Base-by-base conservation (phyloP, 2,113 vertebrate genomes). In the Macquaria ambigua region DNA sequence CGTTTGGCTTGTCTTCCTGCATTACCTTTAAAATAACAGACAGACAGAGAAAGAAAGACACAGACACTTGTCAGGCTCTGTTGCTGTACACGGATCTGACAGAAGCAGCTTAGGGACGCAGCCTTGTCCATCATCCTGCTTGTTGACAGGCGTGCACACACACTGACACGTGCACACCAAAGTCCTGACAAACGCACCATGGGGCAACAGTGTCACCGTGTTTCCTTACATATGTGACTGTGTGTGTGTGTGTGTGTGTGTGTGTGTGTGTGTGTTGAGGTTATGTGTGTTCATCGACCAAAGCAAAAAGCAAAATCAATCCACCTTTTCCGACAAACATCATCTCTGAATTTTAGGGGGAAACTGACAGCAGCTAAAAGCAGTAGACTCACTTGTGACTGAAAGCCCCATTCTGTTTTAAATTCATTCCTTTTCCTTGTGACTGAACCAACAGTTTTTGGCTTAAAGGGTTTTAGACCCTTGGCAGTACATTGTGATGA, bases 81-180 rank as follows among this genome's bases (percentile, higher is more conserved):
- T 37, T 82, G 87, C 82, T 80, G 80, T 83, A 76, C 82, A 74
- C 48, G 1, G 77, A 89, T 89, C 83, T 93, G 93, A 88, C 90
- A 90, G 88, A 87, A 69, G 85, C 86, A 89, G 92, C 86, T 93
- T 77, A 88, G 91, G 91, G 90, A 94, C 23, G 58, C 74, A 83
- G 89, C 53, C 84, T 74, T 92, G 92, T 91, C 91, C 82, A 83
- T 93, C 91, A 93, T 81, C 73, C 61, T 61, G 58, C 69, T 75
- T 72, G 70, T 61, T 90, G 88, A 90, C 87, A 87, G 70, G 90
- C 80, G 64, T 18, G 6, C 79, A 70, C 73, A 58, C 82, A 81
- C 63, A 74, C 23, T 61, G 20, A 76, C 75, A 77, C 61, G 28
- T 48, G 81, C 15, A 58, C 46, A 41, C 48, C 50, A 74, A 16